Conservation (phyloP, 2,888 invertebrate genomes). For the Xestobium rufovillosum region DNA sequence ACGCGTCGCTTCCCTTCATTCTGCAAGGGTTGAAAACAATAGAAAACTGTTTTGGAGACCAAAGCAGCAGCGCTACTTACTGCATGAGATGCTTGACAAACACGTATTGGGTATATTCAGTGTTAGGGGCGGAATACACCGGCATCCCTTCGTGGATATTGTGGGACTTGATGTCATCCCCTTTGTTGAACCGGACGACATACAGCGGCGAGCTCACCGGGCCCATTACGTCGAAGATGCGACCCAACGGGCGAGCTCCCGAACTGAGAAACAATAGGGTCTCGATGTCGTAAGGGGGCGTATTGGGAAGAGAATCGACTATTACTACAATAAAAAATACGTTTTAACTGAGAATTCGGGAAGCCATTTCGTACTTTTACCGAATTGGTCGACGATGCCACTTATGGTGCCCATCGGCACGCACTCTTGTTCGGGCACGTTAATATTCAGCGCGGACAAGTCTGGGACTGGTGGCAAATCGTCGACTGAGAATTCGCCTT, state of each 20-base stretch:
- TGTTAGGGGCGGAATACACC: constrained; percentile 78
- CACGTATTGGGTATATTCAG: constrained; percentile 67
- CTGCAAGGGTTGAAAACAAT: constrained; percentile 43
- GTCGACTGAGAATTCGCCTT: constrained; percentile 55
- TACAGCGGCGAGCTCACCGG: constrained; percentile 79
- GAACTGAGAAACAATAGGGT: constrained; percentile 79
- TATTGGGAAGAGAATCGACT: constrained; percentile 62
- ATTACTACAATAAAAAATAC: constrained; percentile 53
- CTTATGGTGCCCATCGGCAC: constrained; percentile 64
- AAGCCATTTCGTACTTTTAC: background rate
- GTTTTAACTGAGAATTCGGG: constrained; percentile 2
- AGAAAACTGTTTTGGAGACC: constrained; percentile 5
- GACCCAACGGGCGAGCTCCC: constrained; percentile 66
- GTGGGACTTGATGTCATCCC: constrained; percentile 62
- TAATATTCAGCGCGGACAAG: constrained; percentile 53
- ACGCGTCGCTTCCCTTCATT: constrained; percentile 79
- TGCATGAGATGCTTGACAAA: constrained; percentile 65
- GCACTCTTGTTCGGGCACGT: constrained; percentile 68
- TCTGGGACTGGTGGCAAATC: constrained; percentile 78
- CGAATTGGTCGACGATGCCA: no score
- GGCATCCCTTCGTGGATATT: constrained; percentile 59
- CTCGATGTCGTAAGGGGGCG: constrained; percentile 77
- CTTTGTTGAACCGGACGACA: constrained; percentile 81
- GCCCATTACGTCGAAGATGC: constrained; percentile 89
- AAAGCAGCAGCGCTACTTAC: constrained; percentile 43